Evolutionary conservation across 92 coral and sea anemone genomes (phyloP).

Genomic region (Siderastrea radians): DNA sequence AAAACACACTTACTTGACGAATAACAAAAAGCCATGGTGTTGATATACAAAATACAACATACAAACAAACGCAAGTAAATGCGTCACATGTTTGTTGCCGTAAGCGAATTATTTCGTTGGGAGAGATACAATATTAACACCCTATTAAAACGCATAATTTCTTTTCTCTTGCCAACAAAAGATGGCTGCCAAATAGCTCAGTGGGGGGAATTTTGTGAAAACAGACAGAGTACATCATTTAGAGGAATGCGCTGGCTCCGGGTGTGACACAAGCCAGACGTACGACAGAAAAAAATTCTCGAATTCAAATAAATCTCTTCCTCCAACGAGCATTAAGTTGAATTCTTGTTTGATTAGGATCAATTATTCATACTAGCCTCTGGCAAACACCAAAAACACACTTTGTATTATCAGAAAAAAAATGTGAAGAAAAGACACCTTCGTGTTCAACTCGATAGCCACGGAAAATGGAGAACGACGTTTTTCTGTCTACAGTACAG

Average conservation of each 20-base stretch:
- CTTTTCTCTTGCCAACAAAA: slow-evolving; percentile 45
- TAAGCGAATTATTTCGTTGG: slow-evolving; percentile 4
- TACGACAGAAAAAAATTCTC: not conserved
- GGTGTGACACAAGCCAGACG: slow-evolving; percentile 17
- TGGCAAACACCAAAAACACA: slow-evolving; percentile 77
- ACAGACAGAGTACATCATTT: slow-evolving; percentile 26
- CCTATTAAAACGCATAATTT: slow-evolving; percentile 49
- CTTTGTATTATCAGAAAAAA: slow-evolving; percentile 58
- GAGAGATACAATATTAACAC: slow-evolving; percentile 18
- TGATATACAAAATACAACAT: not conserved
- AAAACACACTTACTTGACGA: not conserved
- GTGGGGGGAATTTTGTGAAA: slow-evolving; percentile 36
- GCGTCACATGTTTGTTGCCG: slow-evolving; percentile 1
- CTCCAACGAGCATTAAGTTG: not conserved
- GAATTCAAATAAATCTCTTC: not conserved
- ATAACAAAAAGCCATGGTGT: not conserved
- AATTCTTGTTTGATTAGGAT: slow-evolving; percentile 1
- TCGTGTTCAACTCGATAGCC: slow-evolving; percentile 28
- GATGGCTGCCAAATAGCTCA: slow-evolving; percentile 33
- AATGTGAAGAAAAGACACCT: slow-evolving; percentile 46
- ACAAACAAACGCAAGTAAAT: not conserved
- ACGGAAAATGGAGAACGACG: slow-evolving; percentile 5
- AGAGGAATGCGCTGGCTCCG: slow-evolving; percentile 15
- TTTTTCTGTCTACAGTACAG: slow-evolving; percentile 21
- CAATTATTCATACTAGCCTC: slow-evolving; percentile 79